Conservation (phyloP, 2,113 vertebrate genomes). For the Talpa occidentalis region DNA sequence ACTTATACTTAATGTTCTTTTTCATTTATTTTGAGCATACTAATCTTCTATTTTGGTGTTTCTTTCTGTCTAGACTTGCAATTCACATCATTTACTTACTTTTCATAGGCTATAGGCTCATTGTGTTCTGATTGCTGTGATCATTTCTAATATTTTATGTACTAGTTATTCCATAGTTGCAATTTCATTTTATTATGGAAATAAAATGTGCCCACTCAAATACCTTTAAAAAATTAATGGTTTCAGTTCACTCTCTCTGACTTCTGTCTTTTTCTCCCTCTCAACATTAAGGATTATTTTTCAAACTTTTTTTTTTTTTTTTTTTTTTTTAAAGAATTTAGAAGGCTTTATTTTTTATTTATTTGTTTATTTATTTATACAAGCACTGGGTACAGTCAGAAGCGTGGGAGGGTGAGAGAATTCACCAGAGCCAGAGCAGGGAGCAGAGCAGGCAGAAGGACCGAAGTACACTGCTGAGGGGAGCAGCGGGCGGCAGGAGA, state of each 20-base stretch:
- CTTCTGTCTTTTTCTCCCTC: not conserved
- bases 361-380: too few species aligned
- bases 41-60: not conserved
- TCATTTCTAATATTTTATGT: conserved; percentile 68
- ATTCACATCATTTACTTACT: not conserved
- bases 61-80: not conserved
- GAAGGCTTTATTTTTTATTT: too few species aligned
- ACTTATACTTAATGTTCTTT: not conserved
- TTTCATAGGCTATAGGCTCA: conserved; percentile 38
- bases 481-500: too few species aligned
- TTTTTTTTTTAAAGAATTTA: too few species aligned
- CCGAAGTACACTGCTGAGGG: too few species aligned
- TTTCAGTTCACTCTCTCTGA: conserved; percentile 17
- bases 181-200: conserved; percentile 71
- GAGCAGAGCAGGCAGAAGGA: too few species aligned
- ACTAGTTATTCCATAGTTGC: conserved; percentile 63
- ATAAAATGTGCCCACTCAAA: conserved; percentile 64
- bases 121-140: conserved; percentile 40
- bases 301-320: not conserved
- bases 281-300: not conserved
- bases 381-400: too few species aligned
- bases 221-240: conserved; percentile 60
- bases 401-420: too few species aligned
- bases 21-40: not conserved
- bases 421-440: too few species aligned